phyloP scores from a whole-genome alignment of 2,888 invertebrate genomes.

The Thecocarcelia acutangulata region DNA sequence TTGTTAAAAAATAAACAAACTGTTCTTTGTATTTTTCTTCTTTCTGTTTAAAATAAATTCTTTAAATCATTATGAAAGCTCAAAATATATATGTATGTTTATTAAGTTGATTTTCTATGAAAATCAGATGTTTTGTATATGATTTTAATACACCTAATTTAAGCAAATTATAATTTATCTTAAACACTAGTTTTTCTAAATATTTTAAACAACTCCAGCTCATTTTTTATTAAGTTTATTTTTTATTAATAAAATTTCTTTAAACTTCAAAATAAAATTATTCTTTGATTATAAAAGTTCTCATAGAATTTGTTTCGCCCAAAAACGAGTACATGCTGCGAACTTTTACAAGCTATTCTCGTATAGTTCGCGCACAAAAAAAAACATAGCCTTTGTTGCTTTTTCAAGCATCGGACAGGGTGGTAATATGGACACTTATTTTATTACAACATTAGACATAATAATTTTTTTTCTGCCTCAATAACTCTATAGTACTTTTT shows the following conservation, averaged over 20 bases:
- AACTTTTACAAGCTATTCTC: too few relatives aligned
- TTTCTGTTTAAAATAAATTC: slow-evolving; percentile 44
- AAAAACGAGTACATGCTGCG: too few relatives aligned
- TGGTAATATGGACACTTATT: too few relatives aligned
- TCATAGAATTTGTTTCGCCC: too few relatives aligned
- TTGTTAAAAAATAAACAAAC: slow-evolving; percentile 29
- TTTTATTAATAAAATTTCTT: slow-evolving; percentile 53
- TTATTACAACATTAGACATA: too few relatives aligned
- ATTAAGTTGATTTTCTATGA: slow-evolving; percentile 73
- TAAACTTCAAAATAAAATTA: slow-evolving; percentile 38
- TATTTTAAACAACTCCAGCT: slow-evolving; percentile 45
- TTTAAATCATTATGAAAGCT: slow-evolving; percentile 50
- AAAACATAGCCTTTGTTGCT: too few relatives aligned
- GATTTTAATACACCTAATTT: slow-evolving; percentile 53
- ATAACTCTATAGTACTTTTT: too few relatives aligned
- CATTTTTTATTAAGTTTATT: slow-evolving; percentile 55
- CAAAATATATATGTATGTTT: slow-evolving; percentile 57
- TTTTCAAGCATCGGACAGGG: too few relatives aligned
- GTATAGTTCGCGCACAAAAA: too few relatives aligned
- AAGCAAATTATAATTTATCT: slow-evolving; percentile 42
- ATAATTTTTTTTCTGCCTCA: too few relatives aligned
- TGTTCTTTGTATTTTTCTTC: slow-evolving; percentile 8
- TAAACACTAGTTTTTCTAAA: slow-evolving; percentile 40
- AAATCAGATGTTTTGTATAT: slow-evolving; percentile 70
- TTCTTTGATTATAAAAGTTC: slow-evolving; percentile 3